phyloP scores from a whole-genome alignment of 2,113 vertebrate species.

The Perca schrenkii region DNA sequence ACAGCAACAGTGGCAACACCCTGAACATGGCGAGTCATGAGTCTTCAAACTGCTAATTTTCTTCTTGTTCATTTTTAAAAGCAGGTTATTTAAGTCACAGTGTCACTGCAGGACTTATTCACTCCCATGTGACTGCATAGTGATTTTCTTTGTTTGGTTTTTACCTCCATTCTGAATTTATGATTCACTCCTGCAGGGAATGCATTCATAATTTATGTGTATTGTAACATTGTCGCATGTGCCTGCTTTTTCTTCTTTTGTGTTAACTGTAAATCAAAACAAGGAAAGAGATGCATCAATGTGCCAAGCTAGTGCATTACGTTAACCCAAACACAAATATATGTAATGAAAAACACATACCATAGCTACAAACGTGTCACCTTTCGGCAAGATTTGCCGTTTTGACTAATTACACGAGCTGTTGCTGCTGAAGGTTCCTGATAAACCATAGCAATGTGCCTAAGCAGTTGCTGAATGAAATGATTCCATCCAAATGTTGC shows the following conservation, averaged over 20 bases:
- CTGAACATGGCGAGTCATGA: constrained; percentile 5
- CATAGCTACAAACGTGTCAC: not conserved
- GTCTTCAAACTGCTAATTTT: constrained; percentile 16
- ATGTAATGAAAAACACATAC: not conserved
- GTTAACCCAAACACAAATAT: constrained; percentile 6
- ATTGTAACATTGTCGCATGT: constrained; percentile 12
- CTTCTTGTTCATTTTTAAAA: constrained; percentile 9
- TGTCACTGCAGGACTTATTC: not conserved
- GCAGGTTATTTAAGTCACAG: constrained; percentile 22
- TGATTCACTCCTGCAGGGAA: constrained; percentile 24
- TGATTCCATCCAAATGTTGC: not conserved
- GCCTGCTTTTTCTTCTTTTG: constrained; percentile 9
- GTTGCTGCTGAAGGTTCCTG: not conserved
- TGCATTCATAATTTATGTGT: constrained; percentile 50
- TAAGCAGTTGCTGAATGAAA: not conserved
- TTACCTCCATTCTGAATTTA: constrained; percentile 22
- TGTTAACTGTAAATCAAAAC: constrained; percentile 40
- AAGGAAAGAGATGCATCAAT: not conserved
- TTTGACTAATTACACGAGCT: not conserved
- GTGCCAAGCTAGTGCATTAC: not conserved
- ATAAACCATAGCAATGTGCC: not conserved
- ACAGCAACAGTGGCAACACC: constrained; percentile 19
- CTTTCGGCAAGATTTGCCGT: not conserved
- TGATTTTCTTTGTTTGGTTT: constrained; percentile 12
- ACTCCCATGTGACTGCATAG: not conserved